A percentile compares a stretch with the other conserved stretches of the same genome.
Evolutionary conservation across 2,797 vertebrate species (phyloP).

Genomic region (Oophaga sylvatica): DNA sequence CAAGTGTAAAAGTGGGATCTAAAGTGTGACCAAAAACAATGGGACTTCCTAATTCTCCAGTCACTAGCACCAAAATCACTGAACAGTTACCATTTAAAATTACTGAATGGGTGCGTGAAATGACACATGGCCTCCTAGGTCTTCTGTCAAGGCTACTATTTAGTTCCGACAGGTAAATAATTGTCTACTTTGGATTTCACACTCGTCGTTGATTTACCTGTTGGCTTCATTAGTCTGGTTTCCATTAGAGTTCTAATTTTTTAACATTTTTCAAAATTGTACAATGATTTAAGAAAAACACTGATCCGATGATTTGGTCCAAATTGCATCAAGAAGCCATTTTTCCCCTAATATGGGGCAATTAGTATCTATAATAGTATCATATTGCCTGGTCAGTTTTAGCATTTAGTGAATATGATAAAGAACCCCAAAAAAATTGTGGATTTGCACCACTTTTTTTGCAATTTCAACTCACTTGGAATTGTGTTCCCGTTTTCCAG

Average conservation of each 20-base stretch:
- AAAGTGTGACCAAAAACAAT: conserved; percentile 50
- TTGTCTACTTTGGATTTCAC: conserved; percentile 1
- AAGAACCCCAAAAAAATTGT: no score
- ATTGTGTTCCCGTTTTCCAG: no score
- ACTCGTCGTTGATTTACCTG: neutral
- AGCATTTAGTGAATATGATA: no score
- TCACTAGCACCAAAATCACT: conserved; percentile 25
- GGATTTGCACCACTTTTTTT: no score
- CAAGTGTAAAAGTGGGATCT: conserved; percentile 40
- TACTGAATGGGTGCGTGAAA: conserved; percentile 6
- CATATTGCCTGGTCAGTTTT: no score
- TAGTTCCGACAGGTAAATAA: neutral
- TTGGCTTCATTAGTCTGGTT: neutral
- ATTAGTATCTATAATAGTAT: no score
- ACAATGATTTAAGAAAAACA: no score
- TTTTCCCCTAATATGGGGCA: no score
- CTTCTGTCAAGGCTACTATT: neutral
- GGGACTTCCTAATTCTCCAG: conserved; percentile 36
- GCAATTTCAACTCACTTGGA: no score
- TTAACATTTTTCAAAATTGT: no score
- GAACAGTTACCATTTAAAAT: conserved; percentile 28
- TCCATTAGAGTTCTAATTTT: neutral
- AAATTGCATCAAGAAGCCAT: no score
- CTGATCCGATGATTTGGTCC: no score
- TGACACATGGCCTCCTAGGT: neutral